A percentile compares a stretch with the other conserved stretches of the same genome.
Evolutionary conservation across 2,888 invertebrate genomes (phyloP).

Genomic region (Heteromurus nitidus): DNA sequence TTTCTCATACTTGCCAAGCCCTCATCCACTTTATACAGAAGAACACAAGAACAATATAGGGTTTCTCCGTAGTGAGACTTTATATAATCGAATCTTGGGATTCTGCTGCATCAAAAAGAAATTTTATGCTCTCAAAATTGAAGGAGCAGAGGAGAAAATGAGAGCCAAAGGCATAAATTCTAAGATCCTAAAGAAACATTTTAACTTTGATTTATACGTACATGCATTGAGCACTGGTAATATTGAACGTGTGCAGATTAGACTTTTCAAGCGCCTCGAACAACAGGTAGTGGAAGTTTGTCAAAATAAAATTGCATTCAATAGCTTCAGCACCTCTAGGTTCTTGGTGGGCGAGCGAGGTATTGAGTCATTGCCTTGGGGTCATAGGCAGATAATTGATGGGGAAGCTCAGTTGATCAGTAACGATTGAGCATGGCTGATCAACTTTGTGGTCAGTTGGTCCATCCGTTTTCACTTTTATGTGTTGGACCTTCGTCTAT

Average conservation of each 20-base stretch:
- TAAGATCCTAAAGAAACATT: not conserved
- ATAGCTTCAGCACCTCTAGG: not conserved
- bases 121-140: conserved; percentile 3
- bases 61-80: not conserved
- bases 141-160: not conserved
- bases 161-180: not conserved
- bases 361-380: not conserved
- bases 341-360: not conserved
- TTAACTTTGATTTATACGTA: conserved; percentile 1
- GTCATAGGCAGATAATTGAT: not conserved
- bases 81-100: not conserved
- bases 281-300: conserved; percentile 19
- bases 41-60: not conserved
- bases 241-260: not conserved
- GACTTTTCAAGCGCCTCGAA: conserved; percentile 7
- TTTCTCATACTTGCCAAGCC: not conserved
- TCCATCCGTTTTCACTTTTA: conserved; percentile 13
- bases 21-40: not conserved
- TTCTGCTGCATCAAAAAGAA: conserved; percentile 4
- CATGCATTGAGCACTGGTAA: not conserved
- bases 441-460: not conserved
- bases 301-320: conserved; percentile 13
- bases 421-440: not conserved
- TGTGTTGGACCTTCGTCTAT: too few relatives aligned
- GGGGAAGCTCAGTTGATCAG: not conserved